Conservation (phyloP, 2,113 vertebrate genomes). For the Microcebus tavaratra region DNA sequence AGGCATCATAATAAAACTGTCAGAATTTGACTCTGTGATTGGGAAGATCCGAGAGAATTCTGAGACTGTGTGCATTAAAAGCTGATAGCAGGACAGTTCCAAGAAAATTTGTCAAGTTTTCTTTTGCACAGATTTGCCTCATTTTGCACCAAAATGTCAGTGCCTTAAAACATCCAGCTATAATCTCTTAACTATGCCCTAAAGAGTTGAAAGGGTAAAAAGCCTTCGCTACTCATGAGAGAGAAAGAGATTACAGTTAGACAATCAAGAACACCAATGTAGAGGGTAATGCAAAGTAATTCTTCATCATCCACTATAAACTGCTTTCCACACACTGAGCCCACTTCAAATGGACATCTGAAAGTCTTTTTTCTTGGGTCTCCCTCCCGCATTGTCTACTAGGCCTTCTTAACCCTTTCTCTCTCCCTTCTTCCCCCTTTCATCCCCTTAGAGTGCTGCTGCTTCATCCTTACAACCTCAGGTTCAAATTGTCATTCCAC, state of each 20-base stretch:
- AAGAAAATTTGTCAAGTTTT: slow-evolving; percentile 38
- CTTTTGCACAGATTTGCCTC: background rate
- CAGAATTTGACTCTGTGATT: background rate
- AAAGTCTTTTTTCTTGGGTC: background rate
- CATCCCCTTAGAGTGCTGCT: background rate
- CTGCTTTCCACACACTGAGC: background rate
- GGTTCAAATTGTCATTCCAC: background rate
- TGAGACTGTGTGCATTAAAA: background rate
- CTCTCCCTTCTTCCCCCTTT: background rate
- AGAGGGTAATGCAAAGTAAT: background rate
- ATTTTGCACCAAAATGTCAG: slow-evolving; percentile 40
- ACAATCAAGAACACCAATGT: background rate
- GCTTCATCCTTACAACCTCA: background rate
- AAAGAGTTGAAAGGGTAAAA: background rate
- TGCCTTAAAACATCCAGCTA: background rate
- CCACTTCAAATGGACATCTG: background rate
- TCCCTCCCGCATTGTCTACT: background rate
- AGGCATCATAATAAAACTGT: background rate
- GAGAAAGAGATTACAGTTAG: background rate
- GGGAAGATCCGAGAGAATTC: background rate
- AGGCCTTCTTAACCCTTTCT: background rate
- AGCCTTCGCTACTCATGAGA: background rate
- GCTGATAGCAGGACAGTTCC: background rate
- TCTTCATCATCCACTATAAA: background rate
- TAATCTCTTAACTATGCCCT: background rate